Evolutionary conservation across 2,113 vertebrate genomes (phyloP).

Genomic region (Suricata suricatta): DNA sequence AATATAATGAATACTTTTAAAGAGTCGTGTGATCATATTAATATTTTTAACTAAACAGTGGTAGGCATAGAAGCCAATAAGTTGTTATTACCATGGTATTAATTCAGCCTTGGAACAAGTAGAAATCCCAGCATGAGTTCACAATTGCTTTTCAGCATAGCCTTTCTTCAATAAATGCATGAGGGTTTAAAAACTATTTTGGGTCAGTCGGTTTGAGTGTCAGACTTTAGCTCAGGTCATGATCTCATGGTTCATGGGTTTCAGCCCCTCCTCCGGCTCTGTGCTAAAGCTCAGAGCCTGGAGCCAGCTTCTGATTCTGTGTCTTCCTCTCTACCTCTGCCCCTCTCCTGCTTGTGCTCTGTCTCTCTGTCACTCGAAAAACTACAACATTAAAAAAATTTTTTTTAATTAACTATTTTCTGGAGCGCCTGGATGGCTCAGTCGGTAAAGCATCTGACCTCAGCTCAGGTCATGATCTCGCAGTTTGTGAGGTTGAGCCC

Average conservation of each 20-base stretch:
- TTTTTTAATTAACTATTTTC: neutral
- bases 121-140: neutral
- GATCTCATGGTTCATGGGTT: no score
- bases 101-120: neutral
- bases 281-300: no score
- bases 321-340: no score
- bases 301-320: neutral
- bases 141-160: neutral
- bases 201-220: no score
- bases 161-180: conserved; percentile 21
- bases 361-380: no score
- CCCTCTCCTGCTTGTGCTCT: no score
- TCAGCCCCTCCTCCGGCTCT: no score
- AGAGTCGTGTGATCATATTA: conserved; percentile 23
- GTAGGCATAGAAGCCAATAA: neutral
- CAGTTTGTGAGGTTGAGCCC: no score
- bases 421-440: neutral
- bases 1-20: conserved; percentile 47
- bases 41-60: conserved; percentile 22
- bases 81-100: conserved; percentile 15
- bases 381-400: no score
- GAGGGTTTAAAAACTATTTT: neutral
- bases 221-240: no score
- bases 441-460: no score
- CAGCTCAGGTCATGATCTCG: no score